Evolutionary conservation across 2,113 vertebrate genomes (phyloP).

Genomic region (Paramormyrops kingsleyae): DNA sequence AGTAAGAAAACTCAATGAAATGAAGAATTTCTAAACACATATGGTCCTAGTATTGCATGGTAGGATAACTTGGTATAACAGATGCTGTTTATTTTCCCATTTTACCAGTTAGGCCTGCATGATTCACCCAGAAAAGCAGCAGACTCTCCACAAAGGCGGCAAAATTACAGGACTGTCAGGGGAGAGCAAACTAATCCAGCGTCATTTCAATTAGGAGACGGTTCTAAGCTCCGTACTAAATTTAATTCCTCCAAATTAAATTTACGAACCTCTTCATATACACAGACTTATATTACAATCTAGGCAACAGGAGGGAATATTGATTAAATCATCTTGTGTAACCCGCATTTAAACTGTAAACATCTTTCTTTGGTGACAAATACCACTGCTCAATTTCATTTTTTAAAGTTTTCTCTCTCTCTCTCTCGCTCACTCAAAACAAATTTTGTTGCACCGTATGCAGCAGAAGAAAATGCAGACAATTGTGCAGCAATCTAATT

Average conservation of each 20-base stretch:
- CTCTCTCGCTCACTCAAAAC: background rate
- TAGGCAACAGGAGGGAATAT: background rate
- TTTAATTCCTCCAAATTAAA: constrained; percentile 15
- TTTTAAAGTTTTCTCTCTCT: background rate
- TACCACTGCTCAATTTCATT: background rate
- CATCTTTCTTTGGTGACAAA: constrained; percentile 1
- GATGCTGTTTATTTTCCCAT: constrained; percentile 19
- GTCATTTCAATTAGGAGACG: background rate
- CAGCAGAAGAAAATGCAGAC: background rate
- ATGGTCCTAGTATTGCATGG: constrained; percentile 23
- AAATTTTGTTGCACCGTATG: background rate
- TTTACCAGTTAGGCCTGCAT: constrained; percentile 16
- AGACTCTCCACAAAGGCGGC: background rate
- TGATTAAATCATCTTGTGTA: background rate
- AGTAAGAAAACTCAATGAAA: constrained; percentile 7
- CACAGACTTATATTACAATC: background rate
- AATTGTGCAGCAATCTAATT: background rate
- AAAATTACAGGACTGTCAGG: background rate
- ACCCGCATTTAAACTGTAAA: background rate
- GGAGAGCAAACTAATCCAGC: constrained; percentile 6
- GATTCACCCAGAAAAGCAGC: background rate
- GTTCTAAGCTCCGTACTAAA: constrained; percentile 1
- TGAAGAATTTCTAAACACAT: constrained; percentile 12
- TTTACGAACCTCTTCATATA: constrained; percentile 7
- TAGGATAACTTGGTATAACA: constrained; percentile 14